Evolutionary conservation across 1,140 invertebrate species (phyloP).

Genomic region (Tetramorium alpestre): DNA sequence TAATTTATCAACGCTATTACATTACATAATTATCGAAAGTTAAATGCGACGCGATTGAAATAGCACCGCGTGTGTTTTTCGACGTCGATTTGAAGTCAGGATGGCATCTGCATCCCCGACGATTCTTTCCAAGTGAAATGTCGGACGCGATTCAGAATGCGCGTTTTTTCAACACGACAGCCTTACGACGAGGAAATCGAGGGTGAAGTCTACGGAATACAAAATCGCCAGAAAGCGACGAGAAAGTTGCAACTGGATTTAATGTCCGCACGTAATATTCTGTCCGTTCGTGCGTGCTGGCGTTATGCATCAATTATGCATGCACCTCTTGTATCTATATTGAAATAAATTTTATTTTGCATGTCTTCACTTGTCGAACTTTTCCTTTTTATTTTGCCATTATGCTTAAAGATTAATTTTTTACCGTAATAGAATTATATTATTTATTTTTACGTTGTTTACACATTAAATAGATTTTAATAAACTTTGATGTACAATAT

Average conservation of each 20-base stretch:
- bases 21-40: constrained; percentile 7
- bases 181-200: constrained; percentile 48
- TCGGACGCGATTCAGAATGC: constrained; percentile 26
- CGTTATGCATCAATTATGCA: constrained; percentile 4
- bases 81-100: constrained; percentile 21
- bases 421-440: neutral
- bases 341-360: neutral
- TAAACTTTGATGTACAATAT: neutral
- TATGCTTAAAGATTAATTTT: neutral
- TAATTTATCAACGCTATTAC: neutral
- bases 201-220: constrained; percentile 63
- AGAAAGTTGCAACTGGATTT: constrained; percentile 53
- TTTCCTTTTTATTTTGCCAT: neutral
- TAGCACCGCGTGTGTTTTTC: neutral
- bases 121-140: constrained; percentile 49
- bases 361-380: neutral
- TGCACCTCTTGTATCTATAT: neutral
- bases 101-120: constrained; percentile 2
- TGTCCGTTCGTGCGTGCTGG: constrained; percentile 9
- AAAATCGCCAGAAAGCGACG: constrained; percentile 61
- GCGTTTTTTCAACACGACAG: constrained; percentile 31
- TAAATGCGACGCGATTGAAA: neutral
- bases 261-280: constrained; percentile 40
- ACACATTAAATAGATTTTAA: neutral
- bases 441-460: neutral